These are phyloP conservation scores for Pentalonia nigronervosa DNA, from an alignment of 1,140 invertebrate genomes.

Conservation along the genomic window DNA sequence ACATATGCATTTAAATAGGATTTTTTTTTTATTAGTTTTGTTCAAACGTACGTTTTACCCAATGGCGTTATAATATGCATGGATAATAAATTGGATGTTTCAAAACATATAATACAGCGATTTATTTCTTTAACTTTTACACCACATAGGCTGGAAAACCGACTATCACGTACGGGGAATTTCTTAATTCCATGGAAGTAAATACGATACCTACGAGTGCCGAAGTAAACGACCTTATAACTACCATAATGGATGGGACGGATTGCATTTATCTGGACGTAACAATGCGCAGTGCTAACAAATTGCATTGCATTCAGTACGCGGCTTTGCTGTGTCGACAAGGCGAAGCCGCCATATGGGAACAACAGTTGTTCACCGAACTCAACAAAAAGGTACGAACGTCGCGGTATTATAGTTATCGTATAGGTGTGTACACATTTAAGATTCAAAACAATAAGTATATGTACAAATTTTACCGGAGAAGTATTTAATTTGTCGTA, in stretches of 20 bases:
- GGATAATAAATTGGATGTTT: background rate
- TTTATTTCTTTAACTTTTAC: background rate
- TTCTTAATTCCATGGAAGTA: constrained; percentile 30
- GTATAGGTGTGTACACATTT: background rate
- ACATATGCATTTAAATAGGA: background rate
- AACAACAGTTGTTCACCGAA: constrained; percentile 19
- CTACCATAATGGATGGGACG: constrained; percentile 7
- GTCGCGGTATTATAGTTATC: background rate
- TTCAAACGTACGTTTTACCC: background rate
- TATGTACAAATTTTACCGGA: background rate
- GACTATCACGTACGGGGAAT: background rate
- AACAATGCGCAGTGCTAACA: background rate
- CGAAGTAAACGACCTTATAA: constrained; percentile 30
- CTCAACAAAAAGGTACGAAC: background rate
- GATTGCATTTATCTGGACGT: constrained; percentile 39
- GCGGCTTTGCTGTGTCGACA: background rate
- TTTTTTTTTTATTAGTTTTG: background rate
- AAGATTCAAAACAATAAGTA: too few species aligned
- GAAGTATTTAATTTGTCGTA: background rate
- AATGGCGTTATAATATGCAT: background rate
- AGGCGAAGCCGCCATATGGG: constrained; percentile 1
- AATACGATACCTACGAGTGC: background rate
- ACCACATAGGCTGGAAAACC: background rate
- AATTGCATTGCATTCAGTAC: constrained; percentile 5
- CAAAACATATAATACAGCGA: background rate